phyloP scores from a whole-genome alignment of 2,113 vertebrate genomes.

The Gallinago undulata region DNA sequence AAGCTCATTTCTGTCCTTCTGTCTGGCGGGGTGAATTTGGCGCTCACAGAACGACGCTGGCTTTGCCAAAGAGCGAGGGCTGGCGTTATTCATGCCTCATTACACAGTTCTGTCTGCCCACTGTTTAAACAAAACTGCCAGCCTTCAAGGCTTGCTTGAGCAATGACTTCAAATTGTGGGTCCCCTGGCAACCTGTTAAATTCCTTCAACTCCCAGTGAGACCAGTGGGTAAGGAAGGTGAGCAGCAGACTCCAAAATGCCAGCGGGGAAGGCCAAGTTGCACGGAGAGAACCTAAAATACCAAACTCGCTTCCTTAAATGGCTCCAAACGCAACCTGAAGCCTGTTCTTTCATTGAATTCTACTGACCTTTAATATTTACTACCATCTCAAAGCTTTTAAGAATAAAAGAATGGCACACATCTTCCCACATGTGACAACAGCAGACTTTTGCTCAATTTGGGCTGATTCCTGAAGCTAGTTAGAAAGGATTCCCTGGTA shows the following conservation, averaged over 20 bases:
- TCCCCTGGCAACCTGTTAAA: neutral
- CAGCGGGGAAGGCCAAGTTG: neutral
- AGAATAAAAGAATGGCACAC: neutral
- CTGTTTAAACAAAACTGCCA: neutral
- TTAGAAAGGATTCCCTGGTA: neutral
- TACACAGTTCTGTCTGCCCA: neutral
- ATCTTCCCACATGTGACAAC: neutral
- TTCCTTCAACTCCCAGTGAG: neutral
- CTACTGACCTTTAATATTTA: neutral
- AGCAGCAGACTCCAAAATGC: neutral
- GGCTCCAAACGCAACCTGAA: neutral
- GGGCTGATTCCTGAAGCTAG: neutral
- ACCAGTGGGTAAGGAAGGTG: neutral
- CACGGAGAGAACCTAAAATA: neutral
- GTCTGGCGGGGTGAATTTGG: neutral
- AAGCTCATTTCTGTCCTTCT: neutral
- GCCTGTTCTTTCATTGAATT: neutral
- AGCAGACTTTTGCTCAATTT: neutral
- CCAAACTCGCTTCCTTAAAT: neutral
- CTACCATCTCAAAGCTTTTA: neutral
- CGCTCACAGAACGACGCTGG: neutral
- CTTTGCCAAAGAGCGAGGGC: constrained; percentile 5
- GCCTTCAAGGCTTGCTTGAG: neutral
- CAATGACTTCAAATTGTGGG: neutral
- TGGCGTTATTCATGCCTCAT: neutral